Percentiles rank a stretch among this genome's conserved stretches.
Conservation (phyloP, 2,797 vertebrate genomes). For the Lagocephalus sceleratus region DNA sequence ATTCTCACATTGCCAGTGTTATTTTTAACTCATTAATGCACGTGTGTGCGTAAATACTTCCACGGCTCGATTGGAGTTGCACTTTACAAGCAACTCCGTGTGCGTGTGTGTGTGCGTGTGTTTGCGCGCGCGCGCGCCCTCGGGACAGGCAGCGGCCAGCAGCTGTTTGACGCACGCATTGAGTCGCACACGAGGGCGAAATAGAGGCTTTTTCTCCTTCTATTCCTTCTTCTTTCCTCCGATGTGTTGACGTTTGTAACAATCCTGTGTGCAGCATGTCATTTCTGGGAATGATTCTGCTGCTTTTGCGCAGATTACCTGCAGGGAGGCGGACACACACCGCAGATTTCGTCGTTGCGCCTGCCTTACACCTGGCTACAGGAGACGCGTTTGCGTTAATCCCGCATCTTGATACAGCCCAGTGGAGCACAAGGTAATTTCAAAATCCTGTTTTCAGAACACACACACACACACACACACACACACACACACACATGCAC, state of each 20-base stretch:
- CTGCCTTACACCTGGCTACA: slow-evolving; percentile 49
- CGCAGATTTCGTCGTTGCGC: slow-evolving; percentile 22
- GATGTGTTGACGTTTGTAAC: slow-evolving; percentile 33
- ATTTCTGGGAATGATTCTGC: slow-evolving; percentile 23
- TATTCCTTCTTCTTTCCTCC: background rate
- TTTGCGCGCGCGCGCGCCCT: slow-evolving; percentile 48
- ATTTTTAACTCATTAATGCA: slow-evolving; percentile 68
- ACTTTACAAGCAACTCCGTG: slow-evolving; percentile 34
- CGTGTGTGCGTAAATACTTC: slow-evolving; percentile 46
- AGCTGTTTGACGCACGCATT: slow-evolving; percentile 64
- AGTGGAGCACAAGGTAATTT: slow-evolving; percentile 27
- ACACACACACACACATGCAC: no score
- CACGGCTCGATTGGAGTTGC: slow-evolving; percentile 46
- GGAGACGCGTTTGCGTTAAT: background rate
- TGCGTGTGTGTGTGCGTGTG: slow-evolving; percentile 33
- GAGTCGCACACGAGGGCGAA: slow-evolving; percentile 11
- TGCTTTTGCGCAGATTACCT: slow-evolving; percentile 29
- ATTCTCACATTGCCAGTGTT: slow-evolving; percentile 37
- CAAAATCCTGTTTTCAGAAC: slow-evolving; percentile 2
- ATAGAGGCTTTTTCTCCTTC: slow-evolving; percentile 7
- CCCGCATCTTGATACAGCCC: slow-evolving; percentile 5
- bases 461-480: no score
- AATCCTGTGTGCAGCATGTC: slow-evolving; percentile 25
- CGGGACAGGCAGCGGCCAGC: slow-evolving; percentile 57
- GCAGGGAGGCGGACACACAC: slow-evolving; percentile 24